phyloP scores from a whole-genome alignment of 2,888 invertebrate species.

The Allygus modestus region DNA sequence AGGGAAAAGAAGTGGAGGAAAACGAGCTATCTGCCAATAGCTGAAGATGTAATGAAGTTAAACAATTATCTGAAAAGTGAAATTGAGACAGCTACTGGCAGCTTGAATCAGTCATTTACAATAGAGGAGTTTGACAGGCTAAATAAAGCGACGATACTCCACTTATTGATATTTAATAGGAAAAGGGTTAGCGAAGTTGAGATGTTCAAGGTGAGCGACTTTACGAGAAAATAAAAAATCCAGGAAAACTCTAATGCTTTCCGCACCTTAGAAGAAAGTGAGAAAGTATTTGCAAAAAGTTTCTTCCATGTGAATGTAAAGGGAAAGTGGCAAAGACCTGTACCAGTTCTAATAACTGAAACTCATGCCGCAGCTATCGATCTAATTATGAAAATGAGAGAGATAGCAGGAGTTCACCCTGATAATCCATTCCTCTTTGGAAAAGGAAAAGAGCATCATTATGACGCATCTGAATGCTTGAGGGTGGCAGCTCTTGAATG shows the following conservation, averaged over 20 bases:
- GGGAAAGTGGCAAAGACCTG: constrained; percentile 25
- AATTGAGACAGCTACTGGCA: background rate
- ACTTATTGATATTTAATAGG: background rate
- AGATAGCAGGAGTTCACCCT: background rate
- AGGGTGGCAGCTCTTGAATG: background rate
- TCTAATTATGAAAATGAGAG: background rate
- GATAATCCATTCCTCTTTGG: background rate
- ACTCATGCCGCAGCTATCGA: background rate
- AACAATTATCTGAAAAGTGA: background rate
- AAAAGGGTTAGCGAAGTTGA: background rate
- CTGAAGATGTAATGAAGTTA: background rate
- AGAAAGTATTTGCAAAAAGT: constrained; percentile 5
- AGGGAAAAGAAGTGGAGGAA: background rate
- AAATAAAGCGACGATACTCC: background rate
- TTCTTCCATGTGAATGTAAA: background rate
- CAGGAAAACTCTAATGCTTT: background rate
- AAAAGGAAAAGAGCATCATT: background rate
- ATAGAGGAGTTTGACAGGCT: background rate
- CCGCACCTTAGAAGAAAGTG: background rate
- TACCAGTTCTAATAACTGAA: background rate
- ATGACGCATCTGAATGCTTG: background rate
- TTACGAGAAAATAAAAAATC: background rate
- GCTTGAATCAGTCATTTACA: background rate
- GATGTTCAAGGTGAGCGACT: background rate
- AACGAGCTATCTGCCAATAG: background rate